Base-by-base conservation (phyloP, 2,888 invertebrate species). In the Brachylomia viminalis region DNA sequence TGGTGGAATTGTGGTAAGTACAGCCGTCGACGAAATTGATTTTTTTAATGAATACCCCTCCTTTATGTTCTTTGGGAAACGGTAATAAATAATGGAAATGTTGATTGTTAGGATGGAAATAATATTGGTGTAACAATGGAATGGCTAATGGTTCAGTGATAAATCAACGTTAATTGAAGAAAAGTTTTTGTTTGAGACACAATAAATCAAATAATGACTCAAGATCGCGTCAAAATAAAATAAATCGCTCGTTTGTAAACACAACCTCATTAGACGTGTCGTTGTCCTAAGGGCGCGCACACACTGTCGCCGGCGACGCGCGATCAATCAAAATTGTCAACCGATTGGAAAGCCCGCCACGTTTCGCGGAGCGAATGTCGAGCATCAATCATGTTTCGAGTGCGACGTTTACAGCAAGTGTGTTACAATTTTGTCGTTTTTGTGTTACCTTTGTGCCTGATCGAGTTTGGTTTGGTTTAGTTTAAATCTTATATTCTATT, bases 251-350 rank as follows among this genome's bases (percentile, higher is more conserved):
- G 86, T 90, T 89, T 88, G 88, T 84, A 86, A 90, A 86, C 85
- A 86, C 85, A 89, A 88, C 90, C 92, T 93, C 93, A 92, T 93
- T 93, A 92, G 88, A 88, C 77, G 86, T 86, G 83, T 84, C 71
- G 83, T 65, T 67, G 77, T 75, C 72, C 72, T 88, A 85, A 88
- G 88, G 87, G 88, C 80, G 87, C 73, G 80, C 77, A 64, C 82
- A 88, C 89, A 88, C 88, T 86, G 86, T 72, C 90, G 82, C 54
- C 77, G 42, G 61, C 79, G 82, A 77, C 78, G 67, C 77, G 88
- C 91, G 94, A 96, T 96, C 96, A 94, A 96, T 96, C 96, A 96
- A 94, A 95, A 95, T 95, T 95, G 96, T 96, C 96, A 96, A 93
- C 92, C 94, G 95, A 95, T 95, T 92, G 95, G 94, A 93, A 94